Evolutionary conservation across 1,140 invertebrate species (phyloP).

Genomic region (Megalonaias nervosa): DNA sequence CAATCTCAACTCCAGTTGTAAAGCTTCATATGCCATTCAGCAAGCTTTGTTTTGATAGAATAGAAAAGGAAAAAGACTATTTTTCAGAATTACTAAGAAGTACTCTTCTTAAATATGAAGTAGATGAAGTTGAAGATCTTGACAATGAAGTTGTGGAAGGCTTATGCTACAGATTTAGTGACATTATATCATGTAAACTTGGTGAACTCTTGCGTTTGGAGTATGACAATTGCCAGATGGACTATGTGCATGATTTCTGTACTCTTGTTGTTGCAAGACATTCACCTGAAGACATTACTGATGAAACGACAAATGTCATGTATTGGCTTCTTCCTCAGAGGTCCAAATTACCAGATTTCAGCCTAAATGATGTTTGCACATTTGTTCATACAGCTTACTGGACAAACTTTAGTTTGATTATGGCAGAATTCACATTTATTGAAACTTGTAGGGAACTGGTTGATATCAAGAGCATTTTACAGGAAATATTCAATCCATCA

Average conservation of each 20-base stretch:
- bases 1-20: constrained; percentile 2
- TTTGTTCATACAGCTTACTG: constrained; percentile 12
- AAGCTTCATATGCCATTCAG: constrained; percentile 19
- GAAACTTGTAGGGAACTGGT: neutral
- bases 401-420: constrained; percentile 1
- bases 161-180: constrained; percentile 4
- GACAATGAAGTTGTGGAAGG: constrained; percentile 6
- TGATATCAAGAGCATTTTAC: no score
- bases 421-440: constrained; percentile 3
- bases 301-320: neutral
- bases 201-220: neutral
- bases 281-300: neutral
- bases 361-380: neutral
- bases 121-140: constrained; percentile 17
- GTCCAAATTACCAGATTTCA: neutral
- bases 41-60: constrained; percentile 1
- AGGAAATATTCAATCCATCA: no score
- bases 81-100: constrained; percentile 13
- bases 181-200: neutral
- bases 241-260: constrained; percentile 28
- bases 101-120: neutral
- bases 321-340: constrained; percentile 18
- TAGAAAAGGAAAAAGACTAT: constrained; percentile 14
- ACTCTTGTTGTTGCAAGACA: constrained; percentile 4
- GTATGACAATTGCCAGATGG: neutral